Evolutionary conservation across 2,888 invertebrate genomes (phyloP).

Genomic region (Mythimna vitellina): DNA sequence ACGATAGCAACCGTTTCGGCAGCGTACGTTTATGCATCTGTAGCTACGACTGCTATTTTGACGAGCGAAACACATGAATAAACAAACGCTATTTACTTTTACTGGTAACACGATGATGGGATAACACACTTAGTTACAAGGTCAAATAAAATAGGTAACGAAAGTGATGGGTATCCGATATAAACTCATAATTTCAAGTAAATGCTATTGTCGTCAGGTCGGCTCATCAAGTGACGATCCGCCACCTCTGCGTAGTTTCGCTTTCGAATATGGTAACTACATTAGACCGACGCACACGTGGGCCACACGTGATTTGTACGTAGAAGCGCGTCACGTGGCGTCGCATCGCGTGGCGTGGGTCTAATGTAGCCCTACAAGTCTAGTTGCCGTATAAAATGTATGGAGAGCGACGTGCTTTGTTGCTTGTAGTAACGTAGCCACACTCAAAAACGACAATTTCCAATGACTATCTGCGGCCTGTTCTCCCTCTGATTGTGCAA

Average conservation of each 20-base stretch:
- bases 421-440: background rate
- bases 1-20: background rate
- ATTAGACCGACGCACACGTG: no score
- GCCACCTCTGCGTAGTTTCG: no score
- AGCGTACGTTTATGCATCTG: background rate
- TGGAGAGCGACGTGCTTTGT: background rate
- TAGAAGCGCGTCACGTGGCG: no score
- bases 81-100: slow-evolving; percentile 3
- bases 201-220: background rate
- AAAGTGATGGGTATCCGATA: no score
- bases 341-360: no score
- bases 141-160: no score
- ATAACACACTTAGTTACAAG: background rate
- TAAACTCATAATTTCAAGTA: background rate
- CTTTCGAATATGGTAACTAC: no score
- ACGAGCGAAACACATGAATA: background rate
- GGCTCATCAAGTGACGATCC: no score
- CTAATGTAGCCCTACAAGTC: no score
- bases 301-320: no score
- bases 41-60: background rate
- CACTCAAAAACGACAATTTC: background rate
- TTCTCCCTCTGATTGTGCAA: slow-evolving; percentile 39
- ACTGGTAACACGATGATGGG: background rate
- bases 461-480: background rate
- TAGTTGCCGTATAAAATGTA: no score